Evolutionary conservation across 1,140 invertebrate genomes (phyloP), one percentile per base, ranked within the genome.

Genomic region (Neoseiulus cucumeris): DNA sequence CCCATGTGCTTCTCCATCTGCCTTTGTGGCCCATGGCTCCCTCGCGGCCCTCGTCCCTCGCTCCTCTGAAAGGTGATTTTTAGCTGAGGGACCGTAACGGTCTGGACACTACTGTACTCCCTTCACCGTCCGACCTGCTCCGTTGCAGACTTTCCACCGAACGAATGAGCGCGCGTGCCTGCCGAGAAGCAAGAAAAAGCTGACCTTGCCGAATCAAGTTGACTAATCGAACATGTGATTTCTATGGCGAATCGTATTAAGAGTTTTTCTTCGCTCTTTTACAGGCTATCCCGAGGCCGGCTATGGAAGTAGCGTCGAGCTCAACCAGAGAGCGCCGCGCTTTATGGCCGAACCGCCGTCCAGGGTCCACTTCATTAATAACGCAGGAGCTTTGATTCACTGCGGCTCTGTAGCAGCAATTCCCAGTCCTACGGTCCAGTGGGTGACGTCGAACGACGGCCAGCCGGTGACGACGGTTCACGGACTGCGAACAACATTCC

Each of bases 311-410:
- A 59, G 17, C 22, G 51, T 59, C 14, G 51, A 59, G 33, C 33
- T 33, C 14, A 59, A 69, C n/a, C 64, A 69, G 42, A 65, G 64
- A 18, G 68, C 68, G 12, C 68, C 68, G 0, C 64, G 51, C 1
- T 69, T 70, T 4, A 65, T 66, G 1, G 64, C 68, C 0, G 73
- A 76, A 45, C 74, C 74, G 7, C 73, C 74, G 14, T 69, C 64
- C 42, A 66, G 69, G 7, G 70, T 77, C 25, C 71, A 70, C 1
- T 76, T 77, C 66, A 71, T 73, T 42, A 77, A 77, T 68, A 74
- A 71, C 1, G 72, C 72, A 39, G 76, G 75, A 12, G 72, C 72
- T 14, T 68, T 70, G 17, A 70, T 77, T 28, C 70, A 73, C 7
- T 78, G 76, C 66, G 51, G 51, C 9, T 70, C 72, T 14, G 75